Base-by-base conservation (phyloP, 2,888 invertebrate genomes). In the Caradrina kadenii region DNA sequence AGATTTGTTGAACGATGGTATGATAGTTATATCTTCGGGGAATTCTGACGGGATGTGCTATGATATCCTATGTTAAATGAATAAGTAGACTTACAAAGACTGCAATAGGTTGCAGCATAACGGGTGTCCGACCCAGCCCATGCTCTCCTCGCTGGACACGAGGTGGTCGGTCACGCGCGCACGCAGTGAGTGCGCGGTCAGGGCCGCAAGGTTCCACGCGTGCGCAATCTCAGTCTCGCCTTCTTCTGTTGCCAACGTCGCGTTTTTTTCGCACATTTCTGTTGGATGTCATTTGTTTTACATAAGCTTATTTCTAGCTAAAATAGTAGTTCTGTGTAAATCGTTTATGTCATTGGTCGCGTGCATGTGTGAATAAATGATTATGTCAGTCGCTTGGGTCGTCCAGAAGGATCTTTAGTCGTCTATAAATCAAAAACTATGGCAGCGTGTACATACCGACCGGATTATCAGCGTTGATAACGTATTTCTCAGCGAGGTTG, bases 71-170 rank as follows among this genome's bases (percentile, higher is more conserved):
- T 39, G 39, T 39, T 2, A 11, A 10, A 3, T 35, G 0, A 52
- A 35, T 7, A 5, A 48, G 19, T 54, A 19, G 19, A 45, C 65
- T 49, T n/a, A 61, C 53, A 50, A 6, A 2, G 98, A 97, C 88
- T 99, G 98, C 78, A 99, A 96, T 84, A 99, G 94, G 85, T 97
- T 97, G 88, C 97, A 97, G 77, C 99, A 99, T 84, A 99, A 98
- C 0, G 99, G 99, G 95, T 98, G 98, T 61, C 97, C 96, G 5
- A 97, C 96, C 98, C 98, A 98, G 61, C 98, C 97, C 87, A 97
- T 96, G 75, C 97, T 97, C 86, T 97, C 97, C 84, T 98, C 97
- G 83, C 96, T 94, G 55, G 96, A 93, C 63, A 94, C 93, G 68
- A 92, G 84, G 79, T 95, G 93, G 69, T 93, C 94, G 10, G 75